These are phyloP conservation scores for Ethmia dodecea DNA, from an alignment of 2,888 invertebrate species.

Conservation along the genomic window DNA sequence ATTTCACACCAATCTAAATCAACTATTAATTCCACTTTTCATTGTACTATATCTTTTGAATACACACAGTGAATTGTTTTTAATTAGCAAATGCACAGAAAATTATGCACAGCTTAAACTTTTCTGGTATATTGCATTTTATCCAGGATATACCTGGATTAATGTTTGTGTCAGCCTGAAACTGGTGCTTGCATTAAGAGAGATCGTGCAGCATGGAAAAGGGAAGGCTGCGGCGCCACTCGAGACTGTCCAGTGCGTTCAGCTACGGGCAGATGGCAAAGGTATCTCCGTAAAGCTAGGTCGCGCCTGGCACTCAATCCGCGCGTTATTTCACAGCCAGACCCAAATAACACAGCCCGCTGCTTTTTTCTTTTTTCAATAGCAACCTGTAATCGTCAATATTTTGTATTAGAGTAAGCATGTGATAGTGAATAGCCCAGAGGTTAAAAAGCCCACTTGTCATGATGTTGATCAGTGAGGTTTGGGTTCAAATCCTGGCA, in stretches of 20 bases:
- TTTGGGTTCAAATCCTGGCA: no score
- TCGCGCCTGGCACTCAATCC: slow-evolving; percentile 89
- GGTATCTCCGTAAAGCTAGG: slow-evolving; percentile 82
- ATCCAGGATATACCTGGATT: background rate
- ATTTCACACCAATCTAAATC: no score
- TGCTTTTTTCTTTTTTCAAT: slow-evolving; percentile 78
- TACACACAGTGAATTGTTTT: no score
- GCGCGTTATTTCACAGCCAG: slow-evolving; percentile 86
- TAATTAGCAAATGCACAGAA: no score
- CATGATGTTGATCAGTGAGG: no score
- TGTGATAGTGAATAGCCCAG: no score
- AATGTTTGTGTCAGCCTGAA: slow-evolving; percentile 44
- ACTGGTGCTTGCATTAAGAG: slow-evolving; percentile 67
- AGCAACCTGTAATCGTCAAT: slow-evolving; percentile 70
- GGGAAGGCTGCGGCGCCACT: slow-evolving; percentile 58
- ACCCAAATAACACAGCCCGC: slow-evolving; percentile 81
- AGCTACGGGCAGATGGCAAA: slow-evolving; percentile 82
- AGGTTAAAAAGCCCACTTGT: no score
- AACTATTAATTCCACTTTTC: no score
- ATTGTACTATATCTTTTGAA: no score
- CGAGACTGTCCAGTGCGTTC: slow-evolving; percentile 75
- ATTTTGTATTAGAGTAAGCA: no score
- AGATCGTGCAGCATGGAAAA: slow-evolving; percentile 75
- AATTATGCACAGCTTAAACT: no score
- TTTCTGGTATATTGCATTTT: background rate